Percentiles rank a stretch among this genome's conserved stretches.
Evolutionary conservation across 2,797 vertebrate species (phyloP).

Genomic region (Danionella dracula): DNA sequence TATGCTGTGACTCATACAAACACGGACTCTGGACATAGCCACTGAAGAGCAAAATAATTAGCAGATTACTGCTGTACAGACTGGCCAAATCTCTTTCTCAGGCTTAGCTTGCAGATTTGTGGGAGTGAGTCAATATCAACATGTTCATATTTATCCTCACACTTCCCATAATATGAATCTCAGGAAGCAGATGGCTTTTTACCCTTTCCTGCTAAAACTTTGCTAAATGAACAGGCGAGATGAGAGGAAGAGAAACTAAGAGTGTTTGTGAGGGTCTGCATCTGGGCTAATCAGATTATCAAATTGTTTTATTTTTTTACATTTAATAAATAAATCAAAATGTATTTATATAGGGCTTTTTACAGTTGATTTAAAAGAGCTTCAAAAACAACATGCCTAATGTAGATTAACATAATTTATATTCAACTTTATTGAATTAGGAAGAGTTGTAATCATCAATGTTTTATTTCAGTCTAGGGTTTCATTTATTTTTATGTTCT

Average conservation of each 20-base stretch:
- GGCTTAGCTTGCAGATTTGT: background rate
- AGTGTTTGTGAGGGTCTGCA: background rate
- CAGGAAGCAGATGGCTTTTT: conserved; percentile 69
- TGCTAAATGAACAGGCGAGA: conserved; percentile 39
- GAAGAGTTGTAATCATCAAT: no score
- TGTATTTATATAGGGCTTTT: no score
- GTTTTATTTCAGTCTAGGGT: no score
- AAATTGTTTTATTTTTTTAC: no score
- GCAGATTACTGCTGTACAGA: background rate
- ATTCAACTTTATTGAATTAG: no score
- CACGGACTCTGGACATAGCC: background rate
- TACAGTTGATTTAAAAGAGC: no score
- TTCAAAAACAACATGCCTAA: no score
- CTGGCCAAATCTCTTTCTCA: conserved; percentile 3
- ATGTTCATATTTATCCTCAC: conserved; percentile 35
- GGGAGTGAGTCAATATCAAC: background rate
- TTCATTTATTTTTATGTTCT: no score
- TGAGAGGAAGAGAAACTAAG: background rate
- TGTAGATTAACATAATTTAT: no score
- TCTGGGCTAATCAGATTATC: background rate
- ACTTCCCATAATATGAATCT: conserved; percentile 55
- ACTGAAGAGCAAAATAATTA: background rate
- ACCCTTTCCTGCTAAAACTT: conserved; percentile 55
- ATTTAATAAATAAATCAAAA: no score
- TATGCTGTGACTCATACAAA: background rate